These are phyloP conservation scores for Meandrina meandrites DNA, from an alignment of 92 coral and sea anemone species.

Conservation along the genomic window DNA sequence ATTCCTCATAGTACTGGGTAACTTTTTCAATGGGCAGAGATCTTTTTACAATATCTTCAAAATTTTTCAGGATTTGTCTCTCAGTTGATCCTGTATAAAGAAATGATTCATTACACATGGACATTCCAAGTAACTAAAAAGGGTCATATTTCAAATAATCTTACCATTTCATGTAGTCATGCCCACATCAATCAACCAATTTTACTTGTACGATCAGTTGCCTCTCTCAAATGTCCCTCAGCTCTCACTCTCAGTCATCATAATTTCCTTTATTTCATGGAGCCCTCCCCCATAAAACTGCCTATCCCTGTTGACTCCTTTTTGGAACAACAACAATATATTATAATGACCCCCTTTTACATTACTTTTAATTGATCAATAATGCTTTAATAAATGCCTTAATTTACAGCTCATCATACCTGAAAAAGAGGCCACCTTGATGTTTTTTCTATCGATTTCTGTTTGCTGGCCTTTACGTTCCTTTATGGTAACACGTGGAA, in stretches of 20 bases:
- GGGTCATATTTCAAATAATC: not conserved
- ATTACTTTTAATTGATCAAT: not conserved
- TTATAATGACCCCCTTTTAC: not conserved
- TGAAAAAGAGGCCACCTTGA: conserved; percentile 49
- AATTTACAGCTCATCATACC: not conserved
- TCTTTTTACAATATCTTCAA: conserved; percentile 26
- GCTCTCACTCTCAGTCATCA: no score
- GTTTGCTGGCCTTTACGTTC: conserved; percentile 48
- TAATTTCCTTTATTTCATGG: no score
- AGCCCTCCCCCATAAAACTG: no score
- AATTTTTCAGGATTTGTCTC: conserved; percentile 21
- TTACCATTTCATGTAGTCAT: not conserved
- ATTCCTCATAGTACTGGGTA: not conserved
- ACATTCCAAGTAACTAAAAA: not conserved
- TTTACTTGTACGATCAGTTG: no score
- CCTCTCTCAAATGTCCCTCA: no score
- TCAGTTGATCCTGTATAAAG: conserved; percentile 20
- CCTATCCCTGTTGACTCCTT: no score
- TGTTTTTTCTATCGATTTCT: conserved; percentile 42
- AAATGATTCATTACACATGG: not conserved
- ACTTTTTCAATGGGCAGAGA: conserved; percentile 27
- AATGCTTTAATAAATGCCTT: not conserved
- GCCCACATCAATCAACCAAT: no score
- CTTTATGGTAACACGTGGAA: conserved; percentile 50
- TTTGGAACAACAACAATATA: not conserved